Percentiles rank a stretch among this genome's conserved stretches.
phyloP scores from a whole-genome alignment of 92 coral and sea anemone genomes.

The Zoanthus gigantus region DNA sequence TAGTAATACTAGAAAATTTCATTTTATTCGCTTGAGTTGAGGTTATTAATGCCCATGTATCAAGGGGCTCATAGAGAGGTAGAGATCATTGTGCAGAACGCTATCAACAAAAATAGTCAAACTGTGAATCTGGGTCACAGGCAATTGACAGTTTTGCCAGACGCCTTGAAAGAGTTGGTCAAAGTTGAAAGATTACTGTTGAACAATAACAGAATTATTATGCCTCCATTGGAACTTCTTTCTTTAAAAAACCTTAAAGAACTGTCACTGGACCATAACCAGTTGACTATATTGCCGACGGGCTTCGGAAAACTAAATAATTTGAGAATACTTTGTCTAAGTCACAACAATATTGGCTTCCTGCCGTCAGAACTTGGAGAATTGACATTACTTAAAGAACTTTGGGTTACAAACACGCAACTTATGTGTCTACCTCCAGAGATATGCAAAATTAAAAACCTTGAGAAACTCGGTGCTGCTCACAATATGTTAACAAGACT shows the following conservation, averaged over 20 bases:
- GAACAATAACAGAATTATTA: constrained; percentile 90
- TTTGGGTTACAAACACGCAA: constrained; percentile 93
- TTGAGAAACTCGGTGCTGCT: constrained; percentile 93
- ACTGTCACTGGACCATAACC: constrained; percentile 89
- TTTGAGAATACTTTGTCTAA: constrained; percentile 77
- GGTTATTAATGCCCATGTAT: constrained; percentile 70
- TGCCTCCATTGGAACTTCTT: constrained; percentile 96
- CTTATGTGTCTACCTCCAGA: constrained; percentile 96
- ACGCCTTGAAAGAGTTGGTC: constrained; percentile 74
- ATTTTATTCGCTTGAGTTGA: background rate
- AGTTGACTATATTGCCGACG: constrained; percentile 90
- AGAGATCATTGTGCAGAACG: constrained; percentile 77
- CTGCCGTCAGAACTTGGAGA: constrained; percentile 92
- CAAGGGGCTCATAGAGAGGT: constrained; percentile 84
- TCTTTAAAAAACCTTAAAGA: constrained; percentile 79
- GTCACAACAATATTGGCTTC: constrained; percentile 94
- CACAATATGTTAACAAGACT: constrained; percentile 74
- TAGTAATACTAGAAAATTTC: background rate
- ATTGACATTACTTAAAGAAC: constrained; percentile 71
- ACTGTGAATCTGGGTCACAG: constrained; percentile 89
- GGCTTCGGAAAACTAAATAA: constrained; percentile 91
- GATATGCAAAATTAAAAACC: constrained; percentile 75
- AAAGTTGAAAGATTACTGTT: constrained; percentile 75
- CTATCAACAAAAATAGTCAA: constrained; percentile 60
- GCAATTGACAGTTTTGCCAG: constrained; percentile 90